Base-by-base conservation (phyloP, 2,113 vertebrate genomes). In the Montifringilla adamsi region DNA sequence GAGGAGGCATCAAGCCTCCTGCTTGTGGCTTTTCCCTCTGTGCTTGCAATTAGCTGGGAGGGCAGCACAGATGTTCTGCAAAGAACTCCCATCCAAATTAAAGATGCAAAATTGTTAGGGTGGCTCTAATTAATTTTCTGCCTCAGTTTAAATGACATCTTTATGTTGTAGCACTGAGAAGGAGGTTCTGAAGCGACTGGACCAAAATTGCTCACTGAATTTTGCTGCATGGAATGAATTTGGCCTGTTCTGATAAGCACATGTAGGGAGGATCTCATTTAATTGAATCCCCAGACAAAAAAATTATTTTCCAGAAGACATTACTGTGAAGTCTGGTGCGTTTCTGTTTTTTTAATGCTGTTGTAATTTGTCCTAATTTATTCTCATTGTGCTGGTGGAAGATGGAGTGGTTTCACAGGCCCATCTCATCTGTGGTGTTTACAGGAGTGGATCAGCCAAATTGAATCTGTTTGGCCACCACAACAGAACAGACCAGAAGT, bases 41-140 rank as follows among this genome's bases (percentile, higher is more conserved):
- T 9, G 56, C 46, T 87, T 58, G 44, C 84, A 91, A 77, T 91
- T 82, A 94, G 44, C 89, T 93, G 89, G 85, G 81, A 96, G 87
- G 84, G 87, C 60, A 96, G 81, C 89, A 93, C 95, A 96, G 91
- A 94, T 96, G 95, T 95, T 96, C 89, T 68, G 55, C 73, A 84
- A 74, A 93, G 77, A 90, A 56, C 55, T 74, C 66, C 37, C 49
- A 43, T 75, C 52, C 66, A 90, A 95, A 84, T 81, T 63, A 46
- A 91, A 79, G 79, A 86, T 46, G 69, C 18, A 21, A 50, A 96
- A 94, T 89, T 60, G 66, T 92, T 93, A 46, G 76, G 47, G 53
- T 87, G 87, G 72, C 62, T 95, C 59, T 93, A 94, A 96, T 95
- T 93, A 88, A 96, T 95, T 94, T 93, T 89, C 58, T 64, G 44